Evolutionary conservation across 2,113 vertebrate species (phyloP), one percentile per base, ranked within the genome.

Genomic region (Clarias macrocephalus): DNA sequence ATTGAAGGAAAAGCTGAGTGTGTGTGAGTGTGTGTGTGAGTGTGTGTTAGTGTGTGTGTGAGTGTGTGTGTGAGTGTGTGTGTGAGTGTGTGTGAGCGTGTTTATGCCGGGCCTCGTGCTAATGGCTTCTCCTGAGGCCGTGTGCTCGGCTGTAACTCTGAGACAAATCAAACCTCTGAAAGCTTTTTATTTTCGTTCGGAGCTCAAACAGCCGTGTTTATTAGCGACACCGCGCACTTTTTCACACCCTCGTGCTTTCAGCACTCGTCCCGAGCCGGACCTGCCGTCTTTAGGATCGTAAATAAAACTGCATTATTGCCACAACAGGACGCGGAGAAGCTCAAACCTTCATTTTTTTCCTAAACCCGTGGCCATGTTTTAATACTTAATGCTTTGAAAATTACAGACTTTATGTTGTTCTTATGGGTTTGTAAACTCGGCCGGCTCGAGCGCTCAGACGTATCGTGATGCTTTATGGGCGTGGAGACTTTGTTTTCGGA

Each of bases 71-170:
- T 18, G 52, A 8, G 73, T n/a, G 75, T 56, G 11, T 23, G 33
- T 2, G 33, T 37, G 2, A 37, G 42, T 8, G 48, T 48, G 48
- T 48, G 42, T 18, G 25, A 16, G 73, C 15, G 75, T 56, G 12
- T 25, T 42, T n/a, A 12, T 25, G 0, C 59, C 33, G 21, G 57
- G 57, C 23, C 73, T 21, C 25, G 2, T 52, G 37, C 60, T 77
- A 65, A 77, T 79, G 42, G 84, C 37, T 66, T 62, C 75, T 80
- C 84, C 62, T 85, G 73, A 66, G 60, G 59, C 54, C 57, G 65
- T 13, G 18, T 5, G 63, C n/a, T 66, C 42, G 21, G 37, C 11
- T 18, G 8, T 65, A 9, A 62, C 30, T 52, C 57, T 62, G 56
- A 76, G 37, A 76, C 68, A 76, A 62, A 62, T 48, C 59, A 79